These are phyloP conservation scores for Heterodera schachtii DNA, from an alignment of 1,140 invertebrate species.

Conservation along the genomic window DNA sequence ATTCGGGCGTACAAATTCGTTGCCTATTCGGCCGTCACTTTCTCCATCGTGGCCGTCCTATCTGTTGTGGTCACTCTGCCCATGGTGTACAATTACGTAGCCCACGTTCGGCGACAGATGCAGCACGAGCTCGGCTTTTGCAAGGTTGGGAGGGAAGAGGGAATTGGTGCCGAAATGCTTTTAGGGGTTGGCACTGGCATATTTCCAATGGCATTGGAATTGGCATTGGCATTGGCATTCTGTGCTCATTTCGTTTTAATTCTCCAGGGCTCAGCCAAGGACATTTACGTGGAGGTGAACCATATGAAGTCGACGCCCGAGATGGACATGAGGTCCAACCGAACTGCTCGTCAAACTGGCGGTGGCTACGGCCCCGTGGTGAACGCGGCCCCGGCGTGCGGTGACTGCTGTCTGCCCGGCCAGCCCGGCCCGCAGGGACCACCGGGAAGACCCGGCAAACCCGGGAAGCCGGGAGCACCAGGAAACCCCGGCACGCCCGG, in stretches of 20 bases:
- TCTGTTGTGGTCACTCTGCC: constrained; percentile 54
- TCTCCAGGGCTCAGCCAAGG: constrained; percentile 54
- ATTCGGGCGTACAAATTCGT: constrained; percentile 57
- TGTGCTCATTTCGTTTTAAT: too few relatives aligned
- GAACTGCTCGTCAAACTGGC: constrained; percentile 21
- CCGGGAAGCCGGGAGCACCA: constrained; percentile 41
- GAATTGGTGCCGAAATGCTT: neutral
- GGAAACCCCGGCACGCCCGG: constrained; percentile 40
- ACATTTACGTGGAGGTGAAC: constrained; percentile 56
- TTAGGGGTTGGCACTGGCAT: too few relatives aligned
- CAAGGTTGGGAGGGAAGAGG: constrained; percentile 35
- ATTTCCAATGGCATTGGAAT: too few relatives aligned
- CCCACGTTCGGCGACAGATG: constrained; percentile 53
- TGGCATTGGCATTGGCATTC: too few relatives aligned
- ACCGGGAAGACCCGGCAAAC: constrained; percentile 17
- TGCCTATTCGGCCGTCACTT: constrained; percentile 58
- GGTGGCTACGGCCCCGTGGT: constrained; percentile 9
- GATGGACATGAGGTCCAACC: constrained; percentile 13
- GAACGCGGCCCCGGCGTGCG: constrained; percentile 7
- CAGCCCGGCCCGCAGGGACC: constrained; percentile 19
- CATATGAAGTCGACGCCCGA: constrained; percentile 54
- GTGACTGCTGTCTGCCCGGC: constrained; percentile 17
- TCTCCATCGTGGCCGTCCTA: constrained; percentile 52
- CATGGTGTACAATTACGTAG: constrained; percentile 60
- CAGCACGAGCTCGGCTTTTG: constrained; percentile 54